Percentiles rank a stretch among this genome's conserved stretches.
Evolutionary conservation across 2,113 vertebrate species (phyloP).

Genomic region (Holacanthus passer): DNA sequence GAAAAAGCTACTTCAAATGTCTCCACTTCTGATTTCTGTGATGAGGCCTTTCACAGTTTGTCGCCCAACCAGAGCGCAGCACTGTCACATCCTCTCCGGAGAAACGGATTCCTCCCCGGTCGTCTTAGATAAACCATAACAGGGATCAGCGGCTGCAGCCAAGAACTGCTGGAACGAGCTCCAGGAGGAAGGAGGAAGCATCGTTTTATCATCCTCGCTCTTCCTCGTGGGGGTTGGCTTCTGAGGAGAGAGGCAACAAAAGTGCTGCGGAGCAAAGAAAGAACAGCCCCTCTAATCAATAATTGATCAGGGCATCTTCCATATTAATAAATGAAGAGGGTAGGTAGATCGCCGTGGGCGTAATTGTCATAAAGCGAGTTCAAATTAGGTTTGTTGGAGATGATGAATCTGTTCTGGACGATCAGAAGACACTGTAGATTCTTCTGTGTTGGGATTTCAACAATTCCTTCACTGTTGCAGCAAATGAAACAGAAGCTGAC

Average conservation of each 20-base stretch:
- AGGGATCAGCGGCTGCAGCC: slow-evolving; percentile 17
- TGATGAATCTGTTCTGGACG: slow-evolving; percentile 18
- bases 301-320: slow-evolving; percentile 68
- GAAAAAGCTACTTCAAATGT: neutral
- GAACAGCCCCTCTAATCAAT: slow-evolving; percentile 58
- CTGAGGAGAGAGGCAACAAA: slow-evolving; percentile 38
- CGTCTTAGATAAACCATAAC: slow-evolving; percentile 26
- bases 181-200: slow-evolving; percentile 9
- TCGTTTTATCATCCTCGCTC: slow-evolving; percentile 34
- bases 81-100: slow-evolving; percentile 22
- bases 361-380: slow-evolving; percentile 38
- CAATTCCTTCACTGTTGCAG: neutral
- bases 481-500: neutral
- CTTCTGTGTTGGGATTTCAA: neutral
- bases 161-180: slow-evolving; percentile 10
- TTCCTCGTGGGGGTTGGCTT: slow-evolving; percentile 26
- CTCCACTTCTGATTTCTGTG: neutral
- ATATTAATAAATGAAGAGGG: slow-evolving; percentile 65
- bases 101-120: slow-evolving; percentile 14
- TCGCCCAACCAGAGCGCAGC: slow-evolving; percentile 23
- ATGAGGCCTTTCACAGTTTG: slow-evolving; percentile 17
- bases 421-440: neutral
- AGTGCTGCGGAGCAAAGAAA: slow-evolving; percentile 39
- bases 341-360: slow-evolving; percentile 2
- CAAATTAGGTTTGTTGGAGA: slow-evolving; percentile 45